phyloP scores from a whole-genome alignment of 30 jellyfish, hydroid and myxozoan genomes.

The Turritopsis dohrnii region DNA sequence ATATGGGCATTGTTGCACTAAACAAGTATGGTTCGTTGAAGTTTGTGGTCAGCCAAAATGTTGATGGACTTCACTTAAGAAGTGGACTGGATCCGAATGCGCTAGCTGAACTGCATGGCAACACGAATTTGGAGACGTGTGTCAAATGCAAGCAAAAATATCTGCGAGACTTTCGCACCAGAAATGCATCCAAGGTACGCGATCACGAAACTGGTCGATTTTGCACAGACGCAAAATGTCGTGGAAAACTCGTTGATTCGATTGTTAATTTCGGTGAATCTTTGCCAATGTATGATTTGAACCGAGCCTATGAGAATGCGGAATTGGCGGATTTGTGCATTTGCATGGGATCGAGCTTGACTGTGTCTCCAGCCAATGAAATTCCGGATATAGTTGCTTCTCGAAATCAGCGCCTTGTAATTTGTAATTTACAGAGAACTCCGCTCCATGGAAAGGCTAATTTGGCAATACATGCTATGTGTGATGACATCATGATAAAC shows the following conservation, averaged over 20 bases:
- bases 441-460: slow-evolving; percentile 52
- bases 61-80: slow-evolving; percentile 82
- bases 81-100: slow-evolving; percentile 70
- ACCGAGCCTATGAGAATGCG: slow-evolving; percentile 48
- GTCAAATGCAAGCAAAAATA: slow-evolving; percentile 49
- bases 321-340: slow-evolving; percentile 77
- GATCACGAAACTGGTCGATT: slow-evolving; percentile 76
- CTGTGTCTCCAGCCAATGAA: slow-evolving; percentile 88
- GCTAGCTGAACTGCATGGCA: slow-evolving; percentile 84
- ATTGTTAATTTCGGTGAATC: slow-evolving; percentile 77
- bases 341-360: slow-evolving; percentile 70
- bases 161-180: slow-evolving; percentile 75
- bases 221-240: slow-evolving; percentile 55
- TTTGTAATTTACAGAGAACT: slow-evolving; percentile 70
- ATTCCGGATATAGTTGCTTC: slow-evolving; percentile 48
- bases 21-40: slow-evolving; percentile 39
- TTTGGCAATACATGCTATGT: slow-evolving; percentile 63
- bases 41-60: slow-evolving; percentile 67
- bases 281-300: slow-evolving; percentile 52
- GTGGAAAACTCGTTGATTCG: slow-evolving; percentile 64
- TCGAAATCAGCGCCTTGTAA: slow-evolving; percentile 48
- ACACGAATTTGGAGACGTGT: slow-evolving; percentile 80
- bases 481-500: slow-evolving; percentile 69
- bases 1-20: slow-evolving; percentile 74
- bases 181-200: slow-evolving; percentile 60